Evolutionary conservation across 2,113 vertebrate genomes (phyloP), one percentile per base, ranked within the genome.

Genomic region (Sapajus apella): DNA sequence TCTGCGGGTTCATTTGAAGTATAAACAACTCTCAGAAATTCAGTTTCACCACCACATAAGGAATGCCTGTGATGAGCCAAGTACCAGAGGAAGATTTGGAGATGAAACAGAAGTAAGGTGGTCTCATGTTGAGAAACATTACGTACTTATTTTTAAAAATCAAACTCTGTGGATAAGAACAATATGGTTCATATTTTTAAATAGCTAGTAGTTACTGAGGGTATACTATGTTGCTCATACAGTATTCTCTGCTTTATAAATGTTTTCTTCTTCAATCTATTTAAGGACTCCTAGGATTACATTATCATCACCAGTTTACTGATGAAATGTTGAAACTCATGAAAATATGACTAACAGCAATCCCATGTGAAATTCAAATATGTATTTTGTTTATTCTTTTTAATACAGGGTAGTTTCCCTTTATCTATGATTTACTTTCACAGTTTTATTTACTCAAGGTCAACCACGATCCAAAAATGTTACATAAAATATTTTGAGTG

Each of bases 21-120:
- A 81, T 70, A 96, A 96, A 81, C 70, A 96, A 84, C 87, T 61
- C n/a, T 64, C 37, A 84, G 87, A 96, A 90, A 96, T 92, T 94
- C 72, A 96, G 47, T 94, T 93, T 93, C 76, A 87, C 25, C 43
- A 64, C 58, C 1, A 0, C 32, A 43, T 80, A 79, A 35, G 50
- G 66, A 95, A 30, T 35, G 47, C 18, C 45, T 92, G 66, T 72
- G 50, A 92, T 37, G 10, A 75, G 50, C 70, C 86, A 96, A 68
- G 64, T 8, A 73, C 2, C 45, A 77, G 68, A 45, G n/a, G 45
- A 68, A 87, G 70, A 90, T 35, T 40, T 93, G 58, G 94, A 83
- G 9, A 86, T 58, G 17, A 81, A 90, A 96, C 55, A 52, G 21
- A 82, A 76, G 64, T 0, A 11, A 50, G 43, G 9, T 8, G 17